These are phyloP conservation scores for Drosophila lacicola DNA, from an alignment of 2,888 invertebrate genomes.

Conservation along the genomic window DNA sequence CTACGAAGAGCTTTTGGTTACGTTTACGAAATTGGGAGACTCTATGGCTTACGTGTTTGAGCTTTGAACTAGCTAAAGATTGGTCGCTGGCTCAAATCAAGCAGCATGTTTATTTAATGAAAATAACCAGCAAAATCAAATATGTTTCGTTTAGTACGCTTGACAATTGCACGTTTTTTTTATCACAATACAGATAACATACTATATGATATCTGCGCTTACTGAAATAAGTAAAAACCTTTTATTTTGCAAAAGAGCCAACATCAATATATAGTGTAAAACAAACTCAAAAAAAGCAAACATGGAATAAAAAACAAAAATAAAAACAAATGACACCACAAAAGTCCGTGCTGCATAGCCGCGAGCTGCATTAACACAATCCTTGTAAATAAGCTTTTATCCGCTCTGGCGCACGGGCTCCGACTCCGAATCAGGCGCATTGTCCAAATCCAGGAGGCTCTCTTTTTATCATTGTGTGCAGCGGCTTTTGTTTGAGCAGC, in stretches of 20 bases:
- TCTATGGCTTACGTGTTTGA: too few relatives aligned
- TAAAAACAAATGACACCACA: constrained; percentile 48
- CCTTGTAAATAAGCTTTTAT: constrained; percentile 77
- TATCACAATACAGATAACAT: not conserved
- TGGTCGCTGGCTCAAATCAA: too few relatives aligned
- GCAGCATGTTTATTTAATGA: too few relatives aligned
- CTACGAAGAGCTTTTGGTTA: too few relatives aligned
- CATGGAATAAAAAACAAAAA: constrained; percentile 2
- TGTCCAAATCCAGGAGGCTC: constrained; percentile 61
- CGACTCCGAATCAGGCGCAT: constrained; percentile 55
- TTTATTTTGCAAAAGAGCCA: constrained; percentile 1
- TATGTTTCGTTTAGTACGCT: too few relatives aligned
- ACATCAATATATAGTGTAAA: constrained; percentile 34
- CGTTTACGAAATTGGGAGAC: too few relatives aligned
- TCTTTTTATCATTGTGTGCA: constrained; percentile 61
- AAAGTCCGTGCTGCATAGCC: constrained; percentile 72
- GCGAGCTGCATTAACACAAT: constrained; percentile 73
- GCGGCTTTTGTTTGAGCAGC: constrained; percentile 64
- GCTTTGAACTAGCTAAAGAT: too few relatives aligned
- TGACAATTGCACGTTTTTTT: too few relatives aligned
- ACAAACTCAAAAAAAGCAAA: constrained; percentile 16
- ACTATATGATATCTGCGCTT: not conserved
- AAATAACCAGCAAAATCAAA: too few relatives aligned
- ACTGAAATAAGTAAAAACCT: not conserved
- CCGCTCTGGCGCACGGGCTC: constrained; percentile 39